A percentile compares a stretch with the other conserved stretches of the same genome.
phyloP scores from a whole-genome alignment of 1,140 invertebrate species.

The Lasioglossum albipes region DNA sequence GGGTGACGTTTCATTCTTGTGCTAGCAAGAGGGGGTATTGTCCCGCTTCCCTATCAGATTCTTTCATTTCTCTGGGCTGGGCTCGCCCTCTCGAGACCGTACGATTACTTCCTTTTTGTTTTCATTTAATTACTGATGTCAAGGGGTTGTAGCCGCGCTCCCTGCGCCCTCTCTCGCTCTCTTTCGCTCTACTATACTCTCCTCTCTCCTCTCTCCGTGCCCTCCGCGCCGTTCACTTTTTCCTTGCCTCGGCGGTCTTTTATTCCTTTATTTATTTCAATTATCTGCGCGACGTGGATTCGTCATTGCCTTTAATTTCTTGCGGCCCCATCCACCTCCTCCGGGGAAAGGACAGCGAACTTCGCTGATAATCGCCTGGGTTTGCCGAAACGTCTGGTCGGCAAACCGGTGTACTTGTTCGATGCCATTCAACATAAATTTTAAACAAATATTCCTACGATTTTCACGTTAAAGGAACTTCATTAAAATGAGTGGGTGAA shows the following conservation, averaged over 20 bases:
- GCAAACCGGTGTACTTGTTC: too few species aligned
- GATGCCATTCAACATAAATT: too few species aligned
- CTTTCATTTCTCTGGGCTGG: constrained; percentile 68
- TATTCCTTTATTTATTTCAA: constrained; percentile 81
- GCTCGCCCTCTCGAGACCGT: constrained; percentile 72
- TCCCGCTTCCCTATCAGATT: constrained; percentile 72
- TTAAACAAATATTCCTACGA: too few species aligned
- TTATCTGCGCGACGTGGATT: constrained; percentile 79
- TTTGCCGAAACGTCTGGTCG: too few species aligned
- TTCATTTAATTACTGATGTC: constrained; percentile 81
- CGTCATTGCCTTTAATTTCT: constrained; percentile 79
- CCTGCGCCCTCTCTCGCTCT: constrained; percentile 17
- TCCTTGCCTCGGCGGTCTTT: constrained; percentile 72
- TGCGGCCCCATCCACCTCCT: constrained; percentile 43
- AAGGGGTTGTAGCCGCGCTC: constrained; percentile 75
- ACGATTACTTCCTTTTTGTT: constrained; percentile 80
- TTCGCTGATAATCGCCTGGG: too few species aligned
- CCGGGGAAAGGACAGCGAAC: too few species aligned
- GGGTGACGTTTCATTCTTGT: constrained; percentile 74
- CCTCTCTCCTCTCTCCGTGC: too few species aligned
- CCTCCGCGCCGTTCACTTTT: constrained; percentile 62
- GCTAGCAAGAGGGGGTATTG: constrained; percentile 62
- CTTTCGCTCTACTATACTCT: not conserved
- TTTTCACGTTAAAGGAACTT: too few species aligned
- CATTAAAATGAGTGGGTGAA: too few species aligned